These are phyloP conservation scores for Daktulosphaira vitifoliae DNA, from an alignment of 1,140 invertebrate species.

Conservation along the genomic window DNA sequence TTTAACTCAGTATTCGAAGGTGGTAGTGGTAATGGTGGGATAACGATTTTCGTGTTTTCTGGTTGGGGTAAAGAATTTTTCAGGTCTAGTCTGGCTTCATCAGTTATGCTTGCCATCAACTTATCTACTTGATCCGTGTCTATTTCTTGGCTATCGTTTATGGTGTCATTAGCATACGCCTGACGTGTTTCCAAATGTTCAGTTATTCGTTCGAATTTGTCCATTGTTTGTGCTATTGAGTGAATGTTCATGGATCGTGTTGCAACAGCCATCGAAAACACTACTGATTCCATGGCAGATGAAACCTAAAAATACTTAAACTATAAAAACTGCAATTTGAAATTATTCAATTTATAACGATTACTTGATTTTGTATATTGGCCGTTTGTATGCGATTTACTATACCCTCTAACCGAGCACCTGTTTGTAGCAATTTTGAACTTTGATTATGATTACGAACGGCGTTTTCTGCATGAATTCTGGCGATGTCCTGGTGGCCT, in stretches of 20 bases:
- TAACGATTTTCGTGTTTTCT: neutral
- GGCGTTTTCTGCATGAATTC: constrained; percentile 11
- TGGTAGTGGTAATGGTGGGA: neutral
- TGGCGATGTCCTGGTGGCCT: neutral
- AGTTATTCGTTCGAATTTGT: constrained; percentile 3
- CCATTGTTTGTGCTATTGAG: neutral
- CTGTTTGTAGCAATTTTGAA: neutral
- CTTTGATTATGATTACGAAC: constrained; percentile 11
- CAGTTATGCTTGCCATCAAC: constrained; percentile 4
- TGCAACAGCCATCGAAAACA: neutral
- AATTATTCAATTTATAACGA: too few relatives aligned
- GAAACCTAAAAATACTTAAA: neutral
- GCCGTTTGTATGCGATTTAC: neutral
- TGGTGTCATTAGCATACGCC: neutral
- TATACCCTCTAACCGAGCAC: neutral
- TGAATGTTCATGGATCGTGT: neutral
- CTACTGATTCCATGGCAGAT: neutral
- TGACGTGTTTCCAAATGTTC: neutral
- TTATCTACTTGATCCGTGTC: neutral
- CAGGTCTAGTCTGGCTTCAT: constrained; percentile 14
- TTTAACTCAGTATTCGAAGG: neutral
- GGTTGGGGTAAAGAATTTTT: constrained; percentile 5
- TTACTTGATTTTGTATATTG: neutral
- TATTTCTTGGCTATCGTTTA: neutral
- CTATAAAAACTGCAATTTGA: neutral